phyloP scores from a whole-genome alignment of 2,888 invertebrate genomes.

The Caenorhabditis becei region DNA sequence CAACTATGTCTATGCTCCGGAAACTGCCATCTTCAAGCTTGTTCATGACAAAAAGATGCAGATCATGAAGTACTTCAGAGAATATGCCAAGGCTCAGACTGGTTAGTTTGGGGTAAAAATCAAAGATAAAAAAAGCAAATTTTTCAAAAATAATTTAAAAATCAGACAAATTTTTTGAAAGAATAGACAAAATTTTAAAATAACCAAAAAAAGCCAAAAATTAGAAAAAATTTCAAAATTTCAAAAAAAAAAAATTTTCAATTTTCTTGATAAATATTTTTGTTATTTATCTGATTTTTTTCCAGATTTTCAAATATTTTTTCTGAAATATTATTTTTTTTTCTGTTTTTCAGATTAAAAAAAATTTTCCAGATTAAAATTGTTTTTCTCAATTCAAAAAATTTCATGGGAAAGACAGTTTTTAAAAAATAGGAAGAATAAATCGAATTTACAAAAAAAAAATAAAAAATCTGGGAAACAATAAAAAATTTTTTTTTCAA shows the following conservation, averaged over 20 bases:
- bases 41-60: constrained; percentile 23
- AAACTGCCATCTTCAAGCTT: constrained; percentile 28
- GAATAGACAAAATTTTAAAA: no score
- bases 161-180: neutral
- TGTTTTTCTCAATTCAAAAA: no score
- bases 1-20: constrained; percentile 13
- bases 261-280: no score
- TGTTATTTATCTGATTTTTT: no score
- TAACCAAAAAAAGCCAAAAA: neutral
- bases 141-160: neutral
- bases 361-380: neutral
- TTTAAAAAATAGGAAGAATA: no score
- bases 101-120: neutral
- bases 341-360: no score
- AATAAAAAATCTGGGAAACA: neutral
- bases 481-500: neutral
- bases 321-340: no score
- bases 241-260: neutral
- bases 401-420: no score
- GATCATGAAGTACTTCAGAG: constrained; percentile 7
- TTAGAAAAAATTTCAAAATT: neutral
- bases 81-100: neutral
- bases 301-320: no score
- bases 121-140: no score
- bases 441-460: no score